Percentiles rank a stretch among this genome's conserved stretches.
These are phyloP conservation scores for Ciconia nigra DNA, from an alignment of 2,797 vertebrate genomes.

Conservation along the genomic window DNA sequence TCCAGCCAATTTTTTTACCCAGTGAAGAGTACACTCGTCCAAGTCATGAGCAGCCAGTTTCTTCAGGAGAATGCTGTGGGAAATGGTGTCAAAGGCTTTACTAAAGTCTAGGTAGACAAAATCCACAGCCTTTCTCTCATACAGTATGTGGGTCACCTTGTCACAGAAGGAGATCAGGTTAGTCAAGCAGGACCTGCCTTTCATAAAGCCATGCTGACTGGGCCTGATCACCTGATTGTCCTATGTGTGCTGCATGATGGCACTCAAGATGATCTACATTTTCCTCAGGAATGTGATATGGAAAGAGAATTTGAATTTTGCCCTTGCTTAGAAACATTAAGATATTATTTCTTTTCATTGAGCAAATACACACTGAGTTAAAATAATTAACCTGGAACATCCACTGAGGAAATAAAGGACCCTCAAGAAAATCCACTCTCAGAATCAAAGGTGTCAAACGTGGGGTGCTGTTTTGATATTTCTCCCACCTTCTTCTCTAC, in stretches of 20 bases:
- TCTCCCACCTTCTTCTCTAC: neutral
- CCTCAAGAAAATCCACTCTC: neutral
- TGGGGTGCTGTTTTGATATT: neutral
- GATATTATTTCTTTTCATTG: neutral
- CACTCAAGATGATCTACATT: neutral
- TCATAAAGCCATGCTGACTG: neutral
- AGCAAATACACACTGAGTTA: neutral
- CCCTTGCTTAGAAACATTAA: neutral
- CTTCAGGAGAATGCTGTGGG: neutral
- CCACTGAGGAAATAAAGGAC: neutral
- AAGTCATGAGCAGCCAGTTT: neutral
- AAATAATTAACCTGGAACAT: neutral
- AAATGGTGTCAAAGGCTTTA: neutral
- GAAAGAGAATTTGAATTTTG: neutral
- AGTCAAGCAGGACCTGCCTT: neutral
- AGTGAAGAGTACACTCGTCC: neutral
- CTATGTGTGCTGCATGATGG: neutral
- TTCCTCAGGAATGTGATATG: neutral
- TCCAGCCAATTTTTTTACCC: neutral
- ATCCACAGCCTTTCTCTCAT: neutral
- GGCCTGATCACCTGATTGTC: neutral
- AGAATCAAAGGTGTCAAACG: neutral
- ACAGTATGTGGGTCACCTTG: neutral
- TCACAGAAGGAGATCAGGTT: no score
- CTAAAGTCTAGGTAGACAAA: neutral